phyloP scores from a whole-genome alignment of 2,113 vertebrate species.

The Piprites chloris region DNA sequence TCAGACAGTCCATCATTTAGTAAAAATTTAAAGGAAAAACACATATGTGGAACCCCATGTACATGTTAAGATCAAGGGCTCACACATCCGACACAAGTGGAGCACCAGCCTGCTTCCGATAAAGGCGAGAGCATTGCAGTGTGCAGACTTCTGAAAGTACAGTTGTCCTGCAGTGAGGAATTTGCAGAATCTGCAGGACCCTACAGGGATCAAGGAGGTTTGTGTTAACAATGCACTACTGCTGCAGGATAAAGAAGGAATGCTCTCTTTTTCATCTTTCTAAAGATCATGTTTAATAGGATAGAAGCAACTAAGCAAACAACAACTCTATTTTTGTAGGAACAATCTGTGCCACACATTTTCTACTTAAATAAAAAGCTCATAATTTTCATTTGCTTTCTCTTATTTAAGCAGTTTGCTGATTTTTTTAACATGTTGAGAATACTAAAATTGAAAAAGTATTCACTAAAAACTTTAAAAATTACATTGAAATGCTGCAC shows the following conservation, averaged over 20 bases:
- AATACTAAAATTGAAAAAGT: background rate
- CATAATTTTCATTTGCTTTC: background rate
- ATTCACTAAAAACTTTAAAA: background rate
- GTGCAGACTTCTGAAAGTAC: background rate
- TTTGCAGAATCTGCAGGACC: conserved; percentile 55
- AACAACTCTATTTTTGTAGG: background rate
- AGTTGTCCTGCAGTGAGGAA: conserved; percentile 41
- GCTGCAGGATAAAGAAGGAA: background rate
- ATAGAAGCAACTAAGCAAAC: background rate
- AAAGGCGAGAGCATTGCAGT: background rate
- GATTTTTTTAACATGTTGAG: background rate
- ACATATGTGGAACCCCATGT: background rate
- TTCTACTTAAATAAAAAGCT: background rate
- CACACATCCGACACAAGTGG: background rate
- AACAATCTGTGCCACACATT: background rate
- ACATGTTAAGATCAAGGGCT: background rate
- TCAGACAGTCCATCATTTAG: background rate
- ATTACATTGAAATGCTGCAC: background rate
- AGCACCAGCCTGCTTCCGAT: background rate
- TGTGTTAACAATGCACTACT: background rate
- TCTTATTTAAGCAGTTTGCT: background rate
- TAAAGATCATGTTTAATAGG: background rate
- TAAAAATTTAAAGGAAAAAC: conserved; percentile 5
- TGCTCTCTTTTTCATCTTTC: background rate
- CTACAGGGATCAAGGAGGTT: conserved; percentile 33